phyloP scores from a whole-genome alignment of 1,140 invertebrate genomes.

The Lycorma delicatula region DNA sequence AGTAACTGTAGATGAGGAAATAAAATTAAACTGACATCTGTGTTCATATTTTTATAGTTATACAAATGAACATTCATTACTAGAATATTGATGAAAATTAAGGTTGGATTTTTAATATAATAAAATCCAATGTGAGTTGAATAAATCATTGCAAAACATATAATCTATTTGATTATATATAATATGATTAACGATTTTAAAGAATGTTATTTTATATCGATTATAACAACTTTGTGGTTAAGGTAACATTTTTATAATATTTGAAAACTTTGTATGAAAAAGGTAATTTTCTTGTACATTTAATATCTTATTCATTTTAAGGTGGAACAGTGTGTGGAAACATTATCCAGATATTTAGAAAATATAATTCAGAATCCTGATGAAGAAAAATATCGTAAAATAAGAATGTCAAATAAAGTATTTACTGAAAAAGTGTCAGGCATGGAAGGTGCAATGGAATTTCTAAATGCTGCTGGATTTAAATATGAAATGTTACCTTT shows the following conservation, averaged over 20 bases:
- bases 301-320: slow-evolving; percentile 33
- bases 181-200: no score
- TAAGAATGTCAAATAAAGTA: slow-evolving; percentile 72
- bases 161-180: no score
- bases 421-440: slow-evolving; percentile 70
- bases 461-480: slow-evolving; percentile 80
- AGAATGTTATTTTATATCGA: no score
- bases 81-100: no score
- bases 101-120: no score
- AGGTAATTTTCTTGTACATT: neutral
- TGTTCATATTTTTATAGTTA: no score
- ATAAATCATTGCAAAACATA: no score
- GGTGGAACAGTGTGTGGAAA: slow-evolving; percentile 74
- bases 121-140: no score
- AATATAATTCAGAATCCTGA: slow-evolving; percentile 79
- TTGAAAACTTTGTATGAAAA: neutral
- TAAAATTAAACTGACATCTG: no score
- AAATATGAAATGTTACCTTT: slow-evolving; percentile 37
- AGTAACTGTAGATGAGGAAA: no score
- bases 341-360: slow-evolving; percentile 79
- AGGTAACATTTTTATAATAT: neutral
- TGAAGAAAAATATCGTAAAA: slow-evolving; percentile 86
- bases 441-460: slow-evolving; percentile 70
- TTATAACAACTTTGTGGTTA: no score
- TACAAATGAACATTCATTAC: no score